Evolutionary conservation across 2,113 vertebrate species (phyloP), one percentile per base, ranked within the genome.

Genomic region (Syngnathus scovelli): DNA sequence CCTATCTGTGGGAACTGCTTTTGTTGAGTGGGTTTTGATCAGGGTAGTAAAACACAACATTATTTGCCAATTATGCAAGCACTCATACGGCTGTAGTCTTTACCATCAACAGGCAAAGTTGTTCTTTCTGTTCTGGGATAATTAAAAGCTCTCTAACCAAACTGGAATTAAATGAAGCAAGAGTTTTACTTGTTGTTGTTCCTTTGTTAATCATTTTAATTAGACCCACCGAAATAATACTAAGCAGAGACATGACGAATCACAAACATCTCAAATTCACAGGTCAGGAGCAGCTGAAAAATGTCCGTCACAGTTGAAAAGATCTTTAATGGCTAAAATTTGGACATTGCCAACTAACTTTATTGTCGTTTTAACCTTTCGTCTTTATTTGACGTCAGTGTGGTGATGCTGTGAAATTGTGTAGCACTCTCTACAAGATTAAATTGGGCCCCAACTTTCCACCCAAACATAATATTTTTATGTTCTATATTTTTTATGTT

Each of bases 21-120:
- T 76, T 79, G 71, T 73, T 80, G 43, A 62, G 61, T 72, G 19
- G 48, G 67, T 71, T 83, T 77, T 79, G 74, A 82, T 84, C 72
- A 69, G 68, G 18, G 51, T 59, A 72, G 39, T 67, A 69, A 55
- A 71, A 66, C 27, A 66, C 49, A 61, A 66, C 61, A 71, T 68
- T 65, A 75, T 56, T 27, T 59, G 49, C 7, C 21, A 72, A 19
- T 33, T 70, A 64, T 60, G 54, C 52, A 58, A 3, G 7, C 52
- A 72, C 70, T 56, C 59, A 72, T 21, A 51, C 12, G 41, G 39
- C 44, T 15, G 27, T 33, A 18, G 44, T n/a, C 52, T 73, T 11
- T 54, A 56, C 21, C 61, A 62, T 68, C 70, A 64, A 49, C 19
- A 72, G 19, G 15, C 18, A 62, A 27, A n/a, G 51, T 64, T 23